Evolutionary conservation across 2,113 vertebrate genomes (phyloP), one percentile per base, ranked within the genome.

Genomic region (Poeciliopsis prolifica): DNA sequence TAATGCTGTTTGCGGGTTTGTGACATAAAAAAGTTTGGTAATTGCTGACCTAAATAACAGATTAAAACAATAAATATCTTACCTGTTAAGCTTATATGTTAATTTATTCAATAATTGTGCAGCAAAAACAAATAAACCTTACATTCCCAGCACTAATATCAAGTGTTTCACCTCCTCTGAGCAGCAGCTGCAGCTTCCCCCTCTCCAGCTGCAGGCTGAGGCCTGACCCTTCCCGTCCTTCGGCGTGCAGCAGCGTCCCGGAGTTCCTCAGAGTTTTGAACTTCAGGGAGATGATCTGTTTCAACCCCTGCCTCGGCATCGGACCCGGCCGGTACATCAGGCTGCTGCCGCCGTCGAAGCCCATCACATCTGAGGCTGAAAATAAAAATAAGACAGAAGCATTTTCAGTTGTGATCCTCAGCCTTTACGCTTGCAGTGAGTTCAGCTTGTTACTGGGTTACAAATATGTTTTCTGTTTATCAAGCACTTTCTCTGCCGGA

Each of bases 241-340:
- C 78, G 0, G 78, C 78, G 0, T 81, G 81, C 62, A 92, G 81
- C 78, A 92, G 76, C 0, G 40, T 88, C 87, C 91, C 91, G 67
- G 68, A 86, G 37, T 89, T 91, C 72, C 74, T 88, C 84, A 74
- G 68, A 62, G 86, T 91, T 79, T 92, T 92, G 69, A 92, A 92
- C 81, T 92, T 83, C 62, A 92, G 66, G 1, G 85, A 87, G 40
- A 91, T 2, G 4, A 80, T 68, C 13, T 90, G 86, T 37, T 68
- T 75, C 77, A 77, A 76, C 3, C 28, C 8, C 1, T 0, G 33
- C 22, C 35, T 79, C 1, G 1, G 58, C 24, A 10, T 44, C 0
- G 86, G 70, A 42, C 78, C 83, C 37, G 48, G 31, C 29, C 77
- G 69, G 90, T 61, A 91, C 35, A 26, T 37, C 79, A 92, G 81